Evolutionary conservation across 2,888 invertebrate species (phyloP).

Genomic region (Deilephila elpenor): DNA sequence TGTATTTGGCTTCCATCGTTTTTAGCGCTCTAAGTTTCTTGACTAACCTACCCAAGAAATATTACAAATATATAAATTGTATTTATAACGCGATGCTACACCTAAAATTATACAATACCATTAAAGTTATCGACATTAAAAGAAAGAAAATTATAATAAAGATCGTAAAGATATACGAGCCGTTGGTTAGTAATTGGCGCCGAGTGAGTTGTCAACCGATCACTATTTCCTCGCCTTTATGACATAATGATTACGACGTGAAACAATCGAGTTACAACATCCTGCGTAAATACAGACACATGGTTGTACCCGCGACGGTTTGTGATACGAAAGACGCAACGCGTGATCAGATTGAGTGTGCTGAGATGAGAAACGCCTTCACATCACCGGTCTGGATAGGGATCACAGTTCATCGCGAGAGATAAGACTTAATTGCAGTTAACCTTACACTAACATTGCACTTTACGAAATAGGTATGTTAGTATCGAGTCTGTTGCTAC

Average conservation of each 20-base stretch:
- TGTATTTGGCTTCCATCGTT: not conserved
- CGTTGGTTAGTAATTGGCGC: not conserved
- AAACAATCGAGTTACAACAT: slow-evolving; percentile 15
- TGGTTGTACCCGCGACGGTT: not conserved
- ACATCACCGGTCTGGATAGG: too few species aligned
- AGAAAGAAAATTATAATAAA: not conserved
- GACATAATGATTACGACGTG: slow-evolving; percentile 37
- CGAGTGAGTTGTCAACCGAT: slow-evolving; percentile 28
- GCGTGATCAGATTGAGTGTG: not conserved
- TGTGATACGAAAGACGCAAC: slow-evolving; percentile 2
- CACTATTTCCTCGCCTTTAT: slow-evolving; percentile 39
- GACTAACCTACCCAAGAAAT: not conserved
- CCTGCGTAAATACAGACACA: slow-evolving; percentile 1
- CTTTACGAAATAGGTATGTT: too few species aligned
- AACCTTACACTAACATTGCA: too few species aligned
- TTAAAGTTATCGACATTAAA: slow-evolving; percentile 12
- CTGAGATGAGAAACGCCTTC: not conserved
- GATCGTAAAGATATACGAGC: slow-evolving; percentile 2
- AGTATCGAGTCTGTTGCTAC: too few species aligned
- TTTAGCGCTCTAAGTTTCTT: not conserved
- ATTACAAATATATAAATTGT: too few species aligned
- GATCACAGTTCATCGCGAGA: too few species aligned
- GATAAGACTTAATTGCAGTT: too few species aligned
- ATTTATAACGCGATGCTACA: not conserved
- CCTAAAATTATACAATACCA: not conserved